Conservation (phyloP, 2,888 invertebrate genomes). For the Quadriops clusia region DNA sequence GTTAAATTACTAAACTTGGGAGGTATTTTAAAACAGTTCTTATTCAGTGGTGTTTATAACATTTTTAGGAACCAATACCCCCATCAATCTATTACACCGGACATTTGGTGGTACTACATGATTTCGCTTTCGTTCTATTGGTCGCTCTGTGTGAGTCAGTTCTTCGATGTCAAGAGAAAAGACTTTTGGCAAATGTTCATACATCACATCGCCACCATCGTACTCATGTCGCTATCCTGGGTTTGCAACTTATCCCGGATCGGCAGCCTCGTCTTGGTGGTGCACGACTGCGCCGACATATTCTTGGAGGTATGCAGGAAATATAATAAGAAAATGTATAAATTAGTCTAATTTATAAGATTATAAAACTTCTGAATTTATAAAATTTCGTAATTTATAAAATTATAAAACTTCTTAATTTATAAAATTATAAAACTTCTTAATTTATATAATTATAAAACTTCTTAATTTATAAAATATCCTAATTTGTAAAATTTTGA, state of each 20-base stretch:
- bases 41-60: not conserved
- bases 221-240: constrained; percentile 88
- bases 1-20: not conserved
- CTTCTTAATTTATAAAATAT: not conserved
- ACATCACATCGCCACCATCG: constrained; percentile 89
- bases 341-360: not conserved
- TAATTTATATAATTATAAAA: not conserved
- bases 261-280: constrained; percentile 77
- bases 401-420: not conserved
- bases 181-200: constrained; percentile 99
- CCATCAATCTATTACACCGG: constrained; percentile 62
- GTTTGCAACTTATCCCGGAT: constrained; percentile 84
- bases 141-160: constrained; percentile 85
- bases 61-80: constrained; percentile 37
- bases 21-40: not conserved
- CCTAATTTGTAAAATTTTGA: not conserved
- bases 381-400: no score
- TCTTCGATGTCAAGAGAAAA: constrained; percentile 84
- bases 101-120: constrained; percentile 97
- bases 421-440: constrained; percentile 1
- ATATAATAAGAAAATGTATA: no score
- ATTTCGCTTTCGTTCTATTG: constrained; percentile 90
- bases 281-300: constrained; percentile 85
- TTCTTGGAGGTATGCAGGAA: constrained; percentile 59
- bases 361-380: not conserved